Percentiles rank a stretch among this genome's conserved stretches.
These are phyloP conservation scores for Lophotriccus pileatus DNA, from an alignment of 2,797 vertebrate species.

Conservation along the genomic window DNA sequence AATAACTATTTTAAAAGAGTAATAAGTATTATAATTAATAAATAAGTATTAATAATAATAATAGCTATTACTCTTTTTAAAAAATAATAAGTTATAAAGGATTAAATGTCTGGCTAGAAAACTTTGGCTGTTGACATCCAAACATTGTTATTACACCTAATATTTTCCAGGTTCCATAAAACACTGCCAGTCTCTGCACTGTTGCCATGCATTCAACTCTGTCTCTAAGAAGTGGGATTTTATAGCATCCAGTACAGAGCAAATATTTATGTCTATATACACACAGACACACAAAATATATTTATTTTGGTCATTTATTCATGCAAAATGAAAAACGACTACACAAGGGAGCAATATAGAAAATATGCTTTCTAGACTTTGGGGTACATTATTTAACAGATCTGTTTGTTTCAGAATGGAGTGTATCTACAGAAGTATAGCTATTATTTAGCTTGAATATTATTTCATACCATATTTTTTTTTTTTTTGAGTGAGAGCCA, in stretches of 20 bases:
- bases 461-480: background rate
- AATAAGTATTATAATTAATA: too few species aligned
- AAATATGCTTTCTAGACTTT: background rate
- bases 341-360: background rate
- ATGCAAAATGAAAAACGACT: background rate
- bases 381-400: background rate
- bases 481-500: background rate
- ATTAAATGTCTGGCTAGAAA: background rate
- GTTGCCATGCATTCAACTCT: background rate
- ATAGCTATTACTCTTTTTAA: background rate
- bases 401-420: background rate
- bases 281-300: background rate
- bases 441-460: background rate
- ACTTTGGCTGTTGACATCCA: background rate
- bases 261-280: background rate
- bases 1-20: background rate
- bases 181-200: background rate
- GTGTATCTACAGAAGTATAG: background rate
- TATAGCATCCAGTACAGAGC: background rate
- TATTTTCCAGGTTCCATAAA: conserved; percentile 39
- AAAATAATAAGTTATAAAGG: background rate
- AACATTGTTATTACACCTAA: conserved; percentile 11
- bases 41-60: too few species aligned
- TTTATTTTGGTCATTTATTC: background rate
- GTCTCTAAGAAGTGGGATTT: background rate